Percentiles rank a stretch among this genome's conserved stretches.
phyloP scores from a whole-genome alignment of 2,113 vertebrate genomes.

The Colinus virginianus region DNA sequence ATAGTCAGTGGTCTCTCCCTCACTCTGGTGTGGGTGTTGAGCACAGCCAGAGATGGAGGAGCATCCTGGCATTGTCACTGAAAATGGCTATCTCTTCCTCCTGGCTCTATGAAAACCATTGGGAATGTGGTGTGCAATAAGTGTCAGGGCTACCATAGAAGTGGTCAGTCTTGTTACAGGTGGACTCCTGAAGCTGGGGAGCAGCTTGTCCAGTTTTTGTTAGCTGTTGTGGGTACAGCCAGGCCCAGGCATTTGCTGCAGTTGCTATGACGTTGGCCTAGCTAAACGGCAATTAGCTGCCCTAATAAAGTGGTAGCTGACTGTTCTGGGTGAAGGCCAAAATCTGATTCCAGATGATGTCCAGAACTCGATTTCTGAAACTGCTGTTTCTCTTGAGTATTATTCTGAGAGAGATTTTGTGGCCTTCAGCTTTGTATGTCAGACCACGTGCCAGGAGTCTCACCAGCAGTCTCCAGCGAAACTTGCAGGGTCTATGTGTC shows the following conservation, averaged over 20 bases:
- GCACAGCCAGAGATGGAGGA: neutral
- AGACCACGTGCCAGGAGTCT: accelerated
- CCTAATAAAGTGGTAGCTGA: no score
- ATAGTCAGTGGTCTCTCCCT: neutral
- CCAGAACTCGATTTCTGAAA: neutral
- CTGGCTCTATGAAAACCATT: neutral
- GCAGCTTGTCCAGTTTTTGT: neutral
- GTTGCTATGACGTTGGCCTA: neutral
- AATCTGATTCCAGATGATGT: neutral
- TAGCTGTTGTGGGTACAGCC: neutral
- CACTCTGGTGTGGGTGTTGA: neutral
- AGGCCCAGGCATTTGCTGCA: neutral
- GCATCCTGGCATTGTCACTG: accelerated
- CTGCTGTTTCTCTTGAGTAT: neutral
- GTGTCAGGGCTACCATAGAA: conserved; percentile 29
- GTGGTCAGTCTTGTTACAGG: conserved; percentile 36
- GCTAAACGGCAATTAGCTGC: neutral
- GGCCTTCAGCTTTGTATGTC: neutral
- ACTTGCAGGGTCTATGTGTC: neutral
- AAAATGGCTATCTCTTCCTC: accelerated
- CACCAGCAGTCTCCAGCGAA: accelerated
- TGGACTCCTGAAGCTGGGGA: neutral
- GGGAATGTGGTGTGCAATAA: neutral
- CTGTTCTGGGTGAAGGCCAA: accelerated
- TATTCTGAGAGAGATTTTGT: neutral